Evolutionary conservation across 37 sponge, comb jelly and placozoan species (phyloP), one percentile per base, ranked within the genome.

Genomic region (Chondrilla cf. caribensis): DNA sequence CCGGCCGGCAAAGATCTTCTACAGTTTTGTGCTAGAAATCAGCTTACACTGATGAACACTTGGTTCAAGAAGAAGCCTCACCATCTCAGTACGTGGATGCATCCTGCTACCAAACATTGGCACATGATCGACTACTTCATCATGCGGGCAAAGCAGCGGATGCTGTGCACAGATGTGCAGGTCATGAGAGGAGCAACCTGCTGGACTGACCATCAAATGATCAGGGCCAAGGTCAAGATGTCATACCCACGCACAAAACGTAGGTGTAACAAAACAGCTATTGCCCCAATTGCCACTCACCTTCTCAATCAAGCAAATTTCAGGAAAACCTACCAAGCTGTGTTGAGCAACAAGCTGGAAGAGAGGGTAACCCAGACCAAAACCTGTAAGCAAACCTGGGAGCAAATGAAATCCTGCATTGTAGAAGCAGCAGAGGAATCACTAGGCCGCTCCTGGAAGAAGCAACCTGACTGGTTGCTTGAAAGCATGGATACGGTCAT

Each of bases 391-490:
- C 43, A 73, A 73, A 39, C 43, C 76, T 73, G 68, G 68, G 32
- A 67, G 33, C 35, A 1, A 28, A 9, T 67, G 68, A 67, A 67
- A 33, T 1, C 24, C 1, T 67, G 68, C 68, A 67, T 67, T 31
- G 68, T 67, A 3, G 5, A 0, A 1, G 68, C 68, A 67, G 32
- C 68, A 1, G 68, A 6, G 32, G 68, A 67, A 26, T 6, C 68
- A 67, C 7, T 67, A 4, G 64, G 64, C 7, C 25, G 64, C 7
- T 29, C 29, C 29, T 60, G 44, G 39, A 55, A 65, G 80, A 81
- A 81, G 26, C 83, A 87, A 38, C 83, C 88, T 6, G 83, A 87
- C 25, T 86, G 86, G 86, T 86, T 86, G n/a, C 3, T 26, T 21
- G 83, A 77, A 29, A 83, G 54, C 28, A 38, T 11, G 3, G 82